Base-by-base conservation (phyloP, 2,888 invertebrate species). In the Allacma fusca region DNA sequence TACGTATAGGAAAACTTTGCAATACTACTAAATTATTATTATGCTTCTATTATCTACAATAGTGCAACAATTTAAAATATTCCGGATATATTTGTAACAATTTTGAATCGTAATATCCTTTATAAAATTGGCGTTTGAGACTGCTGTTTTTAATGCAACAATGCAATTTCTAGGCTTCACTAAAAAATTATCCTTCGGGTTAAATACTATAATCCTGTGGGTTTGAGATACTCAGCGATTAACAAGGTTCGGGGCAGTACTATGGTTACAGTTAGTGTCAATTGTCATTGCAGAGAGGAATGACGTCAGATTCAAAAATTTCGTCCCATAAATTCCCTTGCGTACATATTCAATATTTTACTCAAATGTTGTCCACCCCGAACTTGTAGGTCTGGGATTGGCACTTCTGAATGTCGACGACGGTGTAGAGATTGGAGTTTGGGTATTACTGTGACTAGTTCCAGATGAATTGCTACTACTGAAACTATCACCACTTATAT, bases 391-490 rank as follows among this genome's bases (percentile, higher is more conserved):
- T 40, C 59, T 73, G 16, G 65, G n/a, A 44, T 65, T 64, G 26
- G 62, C 23, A 40, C 34, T 64, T 40, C 68, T 29, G 21, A 23
- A 67, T n/a, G 67, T 34, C n/a, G 67, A 40, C 21, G 40, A 40
- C n/a, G 68, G 68, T 19, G 34, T 68, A 40, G 68, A 68, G 21
- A 68, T 68, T 12, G 68, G 68, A 34, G 72, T 64, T 24, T 65
- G 43, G 44, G 44, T 74, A 64, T 64, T 73, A 67, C 65, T 74
- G 21, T 74, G 67, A 74, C 74, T 74, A 21, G 43, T 43, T 44
- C 74, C 74, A 65, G 74, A 74, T 9, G 74, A 65, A 64, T 73
- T 64, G 44, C 74, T 74, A 67, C 74, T 74, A 24, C 64, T 74
- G 43, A 74, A 74, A 65, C 72, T 77, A 2, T 62, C 65, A 24